Evolutionary conservation across 2,113 vertebrate species (phyloP), one percentile per base, ranked within the genome.

Genomic region (Sander lucioperca): DNA sequence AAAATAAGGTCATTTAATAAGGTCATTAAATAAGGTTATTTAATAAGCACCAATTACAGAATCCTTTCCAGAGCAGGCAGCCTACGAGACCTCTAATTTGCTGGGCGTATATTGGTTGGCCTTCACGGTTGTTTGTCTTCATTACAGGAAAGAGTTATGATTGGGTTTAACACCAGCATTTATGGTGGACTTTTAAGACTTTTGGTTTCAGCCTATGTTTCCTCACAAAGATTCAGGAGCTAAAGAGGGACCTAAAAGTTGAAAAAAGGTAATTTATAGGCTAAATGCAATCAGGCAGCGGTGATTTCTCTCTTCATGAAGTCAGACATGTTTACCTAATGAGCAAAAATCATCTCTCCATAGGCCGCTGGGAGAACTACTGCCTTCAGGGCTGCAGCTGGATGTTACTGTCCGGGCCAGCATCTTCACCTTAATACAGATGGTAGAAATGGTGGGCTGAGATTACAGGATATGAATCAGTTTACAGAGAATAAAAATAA

Each of bases 91-190:
- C 50, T 72, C 51, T 81, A 51, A 82, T 74, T 82, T 62, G 30
- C 30, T 62, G 70, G 27, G 27, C 27, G 39, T 82, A 12, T 10
- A 62, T 67, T 67, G 61, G 54, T 39, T 78, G 75, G 50, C 59
- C 67, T 56, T 82, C 53, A 77, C 43, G 61, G 23, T 25, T 69
- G 69, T 54, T 85, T 74, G 71, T 36, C 56, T 75, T 79, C 48
- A 82, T 79, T 57, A 79, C n/a, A 8, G 59, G 7, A 36, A 54
- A 77, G 21, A 59, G 45, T 74, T 74, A 70, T 39, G 50, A 73
- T 12, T 51, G 43, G 57, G 70, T 85, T 85, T 71, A 75, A 72
- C 63, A 50, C 15, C 23, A 64, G 36, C 25, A 77, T 68, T 68
- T 59, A 74, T 59, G 30, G 76, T 21, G 1, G 43, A 64, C 71